Percentiles rank a stretch among this genome's conserved stretches.
phyloP scores from a whole-genome alignment of 2,113 vertebrate genomes.

The Vireo altiloquus region DNA sequence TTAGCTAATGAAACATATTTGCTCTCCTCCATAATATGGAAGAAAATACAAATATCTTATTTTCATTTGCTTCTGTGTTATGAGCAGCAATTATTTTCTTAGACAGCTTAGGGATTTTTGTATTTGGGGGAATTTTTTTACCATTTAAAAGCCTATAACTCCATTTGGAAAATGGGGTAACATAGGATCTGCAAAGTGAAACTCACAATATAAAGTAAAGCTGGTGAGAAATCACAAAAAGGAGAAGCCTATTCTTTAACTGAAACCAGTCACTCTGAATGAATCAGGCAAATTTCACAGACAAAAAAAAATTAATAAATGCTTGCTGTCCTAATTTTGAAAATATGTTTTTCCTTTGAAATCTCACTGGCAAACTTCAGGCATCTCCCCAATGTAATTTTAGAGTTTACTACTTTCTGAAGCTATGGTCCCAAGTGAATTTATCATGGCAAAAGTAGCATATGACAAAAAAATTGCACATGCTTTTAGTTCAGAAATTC shows the following conservation, averaged over 20 bases:
- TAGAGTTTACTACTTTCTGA: neutral
- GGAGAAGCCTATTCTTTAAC: neutral
- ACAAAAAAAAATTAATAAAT: neutral
- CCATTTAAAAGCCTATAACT: neutral
- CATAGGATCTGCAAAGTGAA: constrained; percentile 12
- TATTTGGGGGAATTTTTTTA: neutral
- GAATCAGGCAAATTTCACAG: neutral
- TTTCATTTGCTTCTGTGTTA: neutral
- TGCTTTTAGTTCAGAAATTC: neutral
- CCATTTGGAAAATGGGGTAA: neutral
- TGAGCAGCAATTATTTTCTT: neutral
- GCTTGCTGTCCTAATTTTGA: neutral
- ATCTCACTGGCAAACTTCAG: neutral
- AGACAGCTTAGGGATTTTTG: neutral
- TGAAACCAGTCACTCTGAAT: constrained; percentile 1
- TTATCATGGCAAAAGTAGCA: neutral
- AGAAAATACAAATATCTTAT: neutral
- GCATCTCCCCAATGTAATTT: neutral
- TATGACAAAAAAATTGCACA: neutral
- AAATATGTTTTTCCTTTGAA: neutral
- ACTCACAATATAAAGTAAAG: neutral
- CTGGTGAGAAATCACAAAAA: constrained; percentile 26
- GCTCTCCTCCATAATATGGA: neutral
- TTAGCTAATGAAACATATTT: neutral
- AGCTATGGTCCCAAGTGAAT: neutral